A percentile compares a stretch with the other conserved stretches of the same genome.
Evolutionary conservation across 2,797 vertebrate species (phyloP).

Genomic region (Tapirus indicus): DNA sequence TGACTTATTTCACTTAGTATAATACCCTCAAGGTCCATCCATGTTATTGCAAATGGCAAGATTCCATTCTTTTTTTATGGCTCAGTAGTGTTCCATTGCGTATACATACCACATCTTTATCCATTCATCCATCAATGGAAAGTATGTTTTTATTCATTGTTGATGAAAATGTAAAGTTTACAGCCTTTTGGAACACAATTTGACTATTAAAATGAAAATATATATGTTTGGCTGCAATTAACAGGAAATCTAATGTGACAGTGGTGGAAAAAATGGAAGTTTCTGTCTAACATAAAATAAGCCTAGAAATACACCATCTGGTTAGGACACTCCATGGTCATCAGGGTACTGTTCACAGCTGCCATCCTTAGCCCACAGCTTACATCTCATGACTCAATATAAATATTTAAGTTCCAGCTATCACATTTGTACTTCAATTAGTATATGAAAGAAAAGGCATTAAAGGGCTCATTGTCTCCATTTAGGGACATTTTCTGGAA

Average conservation of each 20-base stretch:
- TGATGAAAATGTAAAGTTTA: not conserved
- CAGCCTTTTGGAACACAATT: not conserved
- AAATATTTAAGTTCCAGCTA: not conserved
- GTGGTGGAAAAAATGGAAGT: not conserved
- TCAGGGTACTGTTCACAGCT: not conserved
- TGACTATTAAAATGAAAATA: not conserved
- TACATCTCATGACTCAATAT: not conserved
- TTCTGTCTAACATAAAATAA: not conserved
- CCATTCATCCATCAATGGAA: not conserved
- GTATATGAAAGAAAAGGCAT: not conserved
- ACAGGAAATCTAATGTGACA: not conserved
- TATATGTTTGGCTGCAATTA: not conserved
- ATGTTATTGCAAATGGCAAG: too few relatives aligned
- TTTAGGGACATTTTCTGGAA: not conserved
- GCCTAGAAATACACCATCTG: not conserved
- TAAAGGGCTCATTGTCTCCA: not conserved
- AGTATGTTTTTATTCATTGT: not conserved
- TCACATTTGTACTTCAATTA: not conserved
- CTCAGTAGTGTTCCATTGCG: too few relatives aligned
- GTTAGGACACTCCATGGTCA: not conserved
- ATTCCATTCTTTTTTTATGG: too few relatives aligned
- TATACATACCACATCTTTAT: too few relatives aligned
- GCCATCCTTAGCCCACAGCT: not conserved
- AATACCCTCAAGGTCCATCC: too few relatives aligned
- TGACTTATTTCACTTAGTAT: too few relatives aligned